These are phyloP conservation scores for Notothenia coriiceps DNA, from an alignment of 2,113 vertebrate species.

Conservation along the genomic window DNA sequence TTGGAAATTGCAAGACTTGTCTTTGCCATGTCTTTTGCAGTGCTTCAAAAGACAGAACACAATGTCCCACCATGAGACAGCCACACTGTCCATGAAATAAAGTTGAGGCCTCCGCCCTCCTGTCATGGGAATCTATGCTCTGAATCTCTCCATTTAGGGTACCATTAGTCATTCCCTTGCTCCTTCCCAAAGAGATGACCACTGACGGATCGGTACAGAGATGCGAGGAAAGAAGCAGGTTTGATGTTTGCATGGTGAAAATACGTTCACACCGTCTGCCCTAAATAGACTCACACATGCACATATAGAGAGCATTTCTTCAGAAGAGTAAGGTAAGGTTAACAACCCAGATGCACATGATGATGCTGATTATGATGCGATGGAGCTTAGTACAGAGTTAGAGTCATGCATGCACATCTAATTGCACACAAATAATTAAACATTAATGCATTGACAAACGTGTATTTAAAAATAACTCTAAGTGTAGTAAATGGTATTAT, in stretches of 20 bases:
- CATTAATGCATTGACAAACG: constrained; percentile 11
- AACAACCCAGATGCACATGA: constrained; percentile 54
- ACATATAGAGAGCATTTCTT: constrained; percentile 7
- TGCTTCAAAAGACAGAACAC: not conserved
- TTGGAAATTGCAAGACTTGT: not conserved
- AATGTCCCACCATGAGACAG: not conserved
- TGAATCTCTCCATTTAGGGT: not conserved
- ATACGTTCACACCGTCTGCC: too few relatives aligned
- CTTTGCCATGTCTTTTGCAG: not conserved
- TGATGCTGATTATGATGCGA: constrained; percentile 39
- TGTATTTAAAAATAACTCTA: too few relatives aligned
- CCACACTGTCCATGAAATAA: not conserved
- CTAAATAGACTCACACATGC: not conserved
- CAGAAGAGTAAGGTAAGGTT: constrained; percentile 34
- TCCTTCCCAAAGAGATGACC: not conserved
- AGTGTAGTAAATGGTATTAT: too few relatives aligned
- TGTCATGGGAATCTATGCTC: constrained; percentile 2
- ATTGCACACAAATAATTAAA: constrained; percentile 30
- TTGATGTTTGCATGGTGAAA: not conserved
- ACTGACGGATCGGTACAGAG: constrained; percentile 5
- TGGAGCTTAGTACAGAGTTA: constrained; percentile 59
- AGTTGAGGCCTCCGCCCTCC: not conserved
- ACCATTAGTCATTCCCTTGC: not conserved
- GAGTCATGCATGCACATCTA: constrained; percentile 41
- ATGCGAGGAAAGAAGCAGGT: constrained; percentile 10